phyloP scores from a whole-genome alignment of 2,888 invertebrate genomes.

The Drosophila cognata region DNA sequence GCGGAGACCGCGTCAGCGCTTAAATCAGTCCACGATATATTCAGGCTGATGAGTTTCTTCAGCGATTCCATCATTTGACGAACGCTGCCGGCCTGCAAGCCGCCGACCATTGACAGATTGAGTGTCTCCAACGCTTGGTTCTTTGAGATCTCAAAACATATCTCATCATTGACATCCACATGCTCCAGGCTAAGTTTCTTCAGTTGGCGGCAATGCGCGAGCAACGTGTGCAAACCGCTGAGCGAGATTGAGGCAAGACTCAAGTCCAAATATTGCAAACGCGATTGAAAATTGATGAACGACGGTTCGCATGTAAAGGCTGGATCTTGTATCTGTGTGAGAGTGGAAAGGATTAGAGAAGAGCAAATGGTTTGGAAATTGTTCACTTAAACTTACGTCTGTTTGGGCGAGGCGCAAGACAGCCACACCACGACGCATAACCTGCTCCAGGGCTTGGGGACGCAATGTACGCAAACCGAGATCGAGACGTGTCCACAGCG shows the following conservation, averaged over 20 bases:
- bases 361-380: background rate
- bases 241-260: constrained; percentile 91
- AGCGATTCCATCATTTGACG: constrained; percentile 87
- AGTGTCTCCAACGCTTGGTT: constrained; percentile 90
- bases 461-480: constrained; percentile 89
- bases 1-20: constrained; percentile 87
- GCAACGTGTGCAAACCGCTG: constrained; percentile 86
- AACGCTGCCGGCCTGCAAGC: constrained; percentile 89
- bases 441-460: constrained; percentile 89
- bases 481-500: constrained; percentile 94
- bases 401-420: constrained; percentile 92
- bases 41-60: constrained; percentile 87
- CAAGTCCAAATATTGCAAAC: constrained; percentile 94
- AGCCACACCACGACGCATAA: constrained; percentile 91
- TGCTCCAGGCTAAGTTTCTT: constrained; percentile 95
- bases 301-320: constrained; percentile 50
- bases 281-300: constrained; percentile 84
- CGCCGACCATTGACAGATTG: constrained; percentile 93
- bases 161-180: constrained; percentile 87
- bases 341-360: too few species aligned
- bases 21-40: constrained; percentile 93
- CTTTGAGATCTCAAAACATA: constrained; percentile 89
- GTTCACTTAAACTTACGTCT: constrained; percentile 87
- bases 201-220: constrained; percentile 89
- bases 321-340: constrained; percentile 60